phyloP scores from a whole-genome alignment of 2,888 invertebrate genomes.

The Globia sparganii region DNA sequence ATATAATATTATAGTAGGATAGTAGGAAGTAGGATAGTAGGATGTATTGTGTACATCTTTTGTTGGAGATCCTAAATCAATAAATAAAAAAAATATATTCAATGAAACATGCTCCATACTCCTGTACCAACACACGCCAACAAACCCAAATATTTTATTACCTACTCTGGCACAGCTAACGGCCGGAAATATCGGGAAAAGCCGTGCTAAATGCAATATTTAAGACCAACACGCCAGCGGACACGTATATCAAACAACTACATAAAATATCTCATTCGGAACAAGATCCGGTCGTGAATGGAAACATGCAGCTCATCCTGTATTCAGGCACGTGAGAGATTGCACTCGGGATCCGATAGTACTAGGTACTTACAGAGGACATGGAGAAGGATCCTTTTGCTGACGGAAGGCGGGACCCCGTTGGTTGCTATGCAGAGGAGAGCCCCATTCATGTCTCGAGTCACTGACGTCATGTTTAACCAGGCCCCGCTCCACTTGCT shows the following conservation, averaged over 20 bases:
- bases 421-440: constrained; percentile 92
- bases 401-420: constrained; percentile 88
- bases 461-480: constrained; percentile 89
- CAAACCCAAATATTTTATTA: constrained; percentile 6
- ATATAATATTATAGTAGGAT: too few relatives aligned
- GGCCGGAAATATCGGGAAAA: constrained; percentile 13
- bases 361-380: constrained; percentile 90
- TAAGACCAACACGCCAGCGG: constrained; percentile 3
- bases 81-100: not conserved
- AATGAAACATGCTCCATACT: not conserved
- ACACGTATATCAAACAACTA: constrained; percentile 38
- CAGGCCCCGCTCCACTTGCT: constrained; percentile 88
- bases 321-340: constrained; percentile 51
- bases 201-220: constrained; percentile 30
- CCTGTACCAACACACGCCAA: not conserved
- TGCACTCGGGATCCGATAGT: constrained; percentile 23
- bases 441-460: constrained; percentile 91
- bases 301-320: constrained; percentile 40
- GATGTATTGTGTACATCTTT: not conserved
- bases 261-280: constrained; percentile 48
- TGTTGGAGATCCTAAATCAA: not conserved
- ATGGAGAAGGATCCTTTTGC: constrained; percentile 81
- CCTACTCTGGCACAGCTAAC: not conserved
- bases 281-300: constrained; percentile 46
- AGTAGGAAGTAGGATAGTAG: too few relatives aligned